Evolutionary conservation across 2,888 invertebrate species (phyloP).

Genomic region (Salpingus planirostris): DNA sequence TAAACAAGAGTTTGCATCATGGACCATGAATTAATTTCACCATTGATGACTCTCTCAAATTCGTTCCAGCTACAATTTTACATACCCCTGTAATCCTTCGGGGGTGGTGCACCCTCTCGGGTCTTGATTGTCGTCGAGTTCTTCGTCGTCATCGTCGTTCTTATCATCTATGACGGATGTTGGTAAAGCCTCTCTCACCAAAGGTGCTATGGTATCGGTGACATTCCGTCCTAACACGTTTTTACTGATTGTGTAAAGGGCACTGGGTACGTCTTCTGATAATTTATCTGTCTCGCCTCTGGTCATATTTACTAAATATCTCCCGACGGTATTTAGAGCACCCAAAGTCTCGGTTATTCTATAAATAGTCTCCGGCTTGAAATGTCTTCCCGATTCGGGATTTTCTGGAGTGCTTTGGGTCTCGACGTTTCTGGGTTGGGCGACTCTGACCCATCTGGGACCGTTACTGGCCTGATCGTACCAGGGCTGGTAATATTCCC

Average conservation of each 20-base stretch:
- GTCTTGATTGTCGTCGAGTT: conserved; percentile 36
- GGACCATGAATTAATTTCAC: too few relatives aligned
- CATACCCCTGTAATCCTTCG: conserved; percentile 64
- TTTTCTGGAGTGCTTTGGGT: too few relatives aligned
- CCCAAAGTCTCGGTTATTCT: conserved; percentile 57
- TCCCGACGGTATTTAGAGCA: conserved; percentile 78
- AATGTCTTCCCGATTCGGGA: conserved; percentile 36
- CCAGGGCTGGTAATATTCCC: conserved; percentile 27
- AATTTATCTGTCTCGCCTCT: conserved; percentile 38
- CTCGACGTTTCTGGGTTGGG: conserved; percentile 20
- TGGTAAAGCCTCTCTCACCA: conserved; percentile 47
- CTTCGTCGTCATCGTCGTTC: conserved; percentile 15
- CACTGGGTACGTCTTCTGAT: conserved; percentile 57
- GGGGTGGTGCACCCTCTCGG: conserved; percentile 72
- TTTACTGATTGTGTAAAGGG: conserved; percentile 71
- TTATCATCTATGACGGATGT: conserved; percentile 29
- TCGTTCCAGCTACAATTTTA: conserved; percentile 4
- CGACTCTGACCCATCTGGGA: conserved; percentile 27
- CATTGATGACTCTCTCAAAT: too few relatives aligned
- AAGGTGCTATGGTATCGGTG: conserved; percentile 70
- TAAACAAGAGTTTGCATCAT: too few relatives aligned
- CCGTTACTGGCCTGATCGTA: conserved; percentile 16
- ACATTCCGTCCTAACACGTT: conserved; percentile 71
- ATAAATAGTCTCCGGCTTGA: conserved; percentile 40
- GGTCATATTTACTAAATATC: conserved; percentile 76